Base-by-base conservation (phyloP, 2,888 invertebrate genomes). In the Papilio protenor region DNA sequence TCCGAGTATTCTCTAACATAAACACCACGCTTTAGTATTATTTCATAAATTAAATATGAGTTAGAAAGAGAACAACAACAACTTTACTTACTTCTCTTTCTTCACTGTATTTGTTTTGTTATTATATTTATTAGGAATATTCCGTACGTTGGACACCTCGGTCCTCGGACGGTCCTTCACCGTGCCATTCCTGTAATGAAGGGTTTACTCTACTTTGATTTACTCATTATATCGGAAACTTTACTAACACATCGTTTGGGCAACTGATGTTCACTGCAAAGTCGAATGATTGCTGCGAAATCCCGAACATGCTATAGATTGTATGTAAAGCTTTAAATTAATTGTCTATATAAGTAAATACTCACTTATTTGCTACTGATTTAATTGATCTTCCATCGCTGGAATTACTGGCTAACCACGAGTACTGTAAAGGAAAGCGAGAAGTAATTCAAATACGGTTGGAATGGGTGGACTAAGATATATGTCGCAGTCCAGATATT, bases 381-480 rank as follows among this genome's bases (percentile, higher is more conserved):
- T 89, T 93, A 57, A 87, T 79, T 57, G 86, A 82, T 84, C 89
- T 90, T 40, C 87, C 87, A n/a, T 93, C 92, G 78, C 85, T 89
- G n/a, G 90, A 88, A 76, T 86, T 84, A 79, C 90, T 86, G 87
- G 80, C 87, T 83, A 93, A 87, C 94, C 94, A 94, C 2, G 90
- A 87, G 83, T 91, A 93, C 94, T 94, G 88, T 73, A 73, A 21
- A 72, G 27, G 70, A 75, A 47, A 76, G 33, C 69, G 45, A 70
- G 1, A 59, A n/a, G 23, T 40, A 69, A 12, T 52, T 49, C 14
- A 69, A 4, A 52, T 18, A 52, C 16, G 14, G n/a, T 52, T 52
- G 18, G 52, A 16, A 52, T 18, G 18, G 16, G 52, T 18, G 0
- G 16, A 18, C 52, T 49, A 16, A 49, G 49, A 16, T 16, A 47